These are phyloP conservation scores for Nanorana parkeri DNA, from an alignment of 2,113 vertebrate species.

Conservation along the genomic window DNA sequence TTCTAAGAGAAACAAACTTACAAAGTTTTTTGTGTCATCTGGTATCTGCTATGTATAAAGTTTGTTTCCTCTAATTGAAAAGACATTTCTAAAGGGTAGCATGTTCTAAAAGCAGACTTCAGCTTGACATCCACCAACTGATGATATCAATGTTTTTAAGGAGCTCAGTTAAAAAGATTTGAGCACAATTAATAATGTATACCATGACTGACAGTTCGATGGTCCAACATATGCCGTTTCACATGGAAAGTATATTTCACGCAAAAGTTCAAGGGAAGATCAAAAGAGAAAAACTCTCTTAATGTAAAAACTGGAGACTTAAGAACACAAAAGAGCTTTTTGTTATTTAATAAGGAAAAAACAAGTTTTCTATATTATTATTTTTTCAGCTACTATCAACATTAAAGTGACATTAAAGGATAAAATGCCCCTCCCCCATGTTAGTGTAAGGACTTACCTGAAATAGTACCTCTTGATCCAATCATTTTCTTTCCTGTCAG, in stretches of 20 bases:
- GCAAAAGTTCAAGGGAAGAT: neutral
- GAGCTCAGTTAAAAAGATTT: conserved; percentile 9
- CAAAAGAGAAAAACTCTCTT: neutral
- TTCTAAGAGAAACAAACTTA: neutral
- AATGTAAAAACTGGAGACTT: neutral
- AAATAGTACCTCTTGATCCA: too few relatives aligned
- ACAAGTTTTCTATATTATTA: too few relatives aligned
- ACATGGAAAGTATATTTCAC: conserved; percentile 5
- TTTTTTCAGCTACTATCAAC: too few relatives aligned
- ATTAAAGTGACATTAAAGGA: too few relatives aligned
- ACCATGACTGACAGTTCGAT: neutral
- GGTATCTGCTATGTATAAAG: neutral
- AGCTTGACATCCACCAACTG: neutral
- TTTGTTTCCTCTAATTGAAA: neutral
- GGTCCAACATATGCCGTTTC: neutral
- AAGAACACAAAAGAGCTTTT: neutral
- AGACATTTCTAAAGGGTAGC: conserved; percentile 8
- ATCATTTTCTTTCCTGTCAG: too few relatives aligned
- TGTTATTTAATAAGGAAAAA: too few relatives aligned
- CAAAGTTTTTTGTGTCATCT: neutral
- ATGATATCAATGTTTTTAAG: neutral
- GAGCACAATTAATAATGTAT: conserved; percentile 3
- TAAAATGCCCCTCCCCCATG: too few relatives aligned
- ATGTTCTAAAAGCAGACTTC: neutral
- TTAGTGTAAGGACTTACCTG: too few relatives aligned